phyloP scores from a whole-genome alignment of 2,113 vertebrate genomes.

The Nothoprocta perdicaria region DNA sequence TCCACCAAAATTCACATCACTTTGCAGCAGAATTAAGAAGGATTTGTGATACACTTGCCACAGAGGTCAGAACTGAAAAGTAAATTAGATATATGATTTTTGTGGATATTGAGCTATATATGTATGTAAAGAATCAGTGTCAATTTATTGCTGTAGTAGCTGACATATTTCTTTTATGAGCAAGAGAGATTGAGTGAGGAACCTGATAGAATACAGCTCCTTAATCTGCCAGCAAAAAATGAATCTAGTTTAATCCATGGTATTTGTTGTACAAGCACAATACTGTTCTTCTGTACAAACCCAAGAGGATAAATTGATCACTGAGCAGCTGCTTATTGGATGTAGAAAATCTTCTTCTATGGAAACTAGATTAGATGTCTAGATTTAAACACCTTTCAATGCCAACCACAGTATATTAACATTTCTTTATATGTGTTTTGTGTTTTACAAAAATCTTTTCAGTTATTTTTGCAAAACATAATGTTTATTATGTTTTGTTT shows the following conservation, averaged over 20 bases:
- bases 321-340: neutral
- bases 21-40: neutral
- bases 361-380: neutral
- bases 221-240: slow-evolving; percentile 46
- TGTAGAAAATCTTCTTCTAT: neutral
- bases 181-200: neutral
- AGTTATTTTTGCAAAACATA: neutral
- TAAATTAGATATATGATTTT: slow-evolving; percentile 3
- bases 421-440: neutral
- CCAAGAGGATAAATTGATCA: neutral
- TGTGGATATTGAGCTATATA: slow-evolving; percentile 2
- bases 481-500: neutral
- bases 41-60: neutral
- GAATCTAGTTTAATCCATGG: slow-evolving; percentile 26
- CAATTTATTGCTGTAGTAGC: neutral
- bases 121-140: neutral
- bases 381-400: neutral
- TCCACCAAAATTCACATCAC: neutral
- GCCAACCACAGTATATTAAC: neutral
- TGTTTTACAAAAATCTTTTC: neutral
- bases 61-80: neutral
- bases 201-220: neutral
- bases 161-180: slow-evolving; percentile 29
- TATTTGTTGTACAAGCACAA: slow-evolving; percentile 30
- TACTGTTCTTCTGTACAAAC: neutral